These are phyloP conservation scores for Sesia bembeciformis DNA, from an alignment of 2,888 invertebrate genomes.

Conservation along the genomic window DNA sequence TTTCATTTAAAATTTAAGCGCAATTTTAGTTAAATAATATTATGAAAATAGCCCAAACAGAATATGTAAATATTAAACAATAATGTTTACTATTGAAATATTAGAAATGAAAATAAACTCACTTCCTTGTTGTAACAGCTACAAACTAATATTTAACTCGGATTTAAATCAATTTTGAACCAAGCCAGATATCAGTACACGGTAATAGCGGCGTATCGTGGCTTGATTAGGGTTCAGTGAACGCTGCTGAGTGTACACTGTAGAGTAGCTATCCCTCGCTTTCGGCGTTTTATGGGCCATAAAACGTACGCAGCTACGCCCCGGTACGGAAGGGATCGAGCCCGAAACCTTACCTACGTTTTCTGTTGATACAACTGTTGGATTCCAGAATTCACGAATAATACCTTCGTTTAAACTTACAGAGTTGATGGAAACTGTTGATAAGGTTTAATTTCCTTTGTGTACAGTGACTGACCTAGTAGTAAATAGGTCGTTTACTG, in stretches of 20 bases:
- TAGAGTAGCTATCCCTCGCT: slow-evolving; percentile 7
- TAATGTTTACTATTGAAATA: too few species aligned
- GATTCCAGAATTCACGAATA: too few species aligned
- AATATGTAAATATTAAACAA: too few species aligned
- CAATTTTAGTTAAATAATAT: too few species aligned
- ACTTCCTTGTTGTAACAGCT: too few species aligned
- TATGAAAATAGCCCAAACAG: too few species aligned
- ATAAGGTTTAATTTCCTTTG: neutral
- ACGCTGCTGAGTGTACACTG: slow-evolving; percentile 5
- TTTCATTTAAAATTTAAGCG: too few species aligned
- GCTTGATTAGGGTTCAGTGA: slow-evolving; percentile 13
- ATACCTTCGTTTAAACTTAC: neutral
- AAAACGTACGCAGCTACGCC: slow-evolving; percentile 11
- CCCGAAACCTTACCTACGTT: neutral
- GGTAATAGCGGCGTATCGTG: slow-evolving; percentile 3
- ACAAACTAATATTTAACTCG: too few species aligned
- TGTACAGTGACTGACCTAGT: slow-evolving; percentile 1
- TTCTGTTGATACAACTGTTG: neutral
- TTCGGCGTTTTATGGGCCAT: slow-evolving; percentile 15
- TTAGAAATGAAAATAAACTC: too few species aligned
- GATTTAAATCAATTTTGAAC: too few species aligned
- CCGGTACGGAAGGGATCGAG: slow-evolving; percentile 6
- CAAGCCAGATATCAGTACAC: slow-evolving; percentile 1
- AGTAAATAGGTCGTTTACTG: slow-evolving; percentile 7
- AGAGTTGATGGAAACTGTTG: neutral